Evolutionary conservation across 2,888 invertebrate genomes (phyloP).

Genomic region (Drosophila nigricruria): DNA sequence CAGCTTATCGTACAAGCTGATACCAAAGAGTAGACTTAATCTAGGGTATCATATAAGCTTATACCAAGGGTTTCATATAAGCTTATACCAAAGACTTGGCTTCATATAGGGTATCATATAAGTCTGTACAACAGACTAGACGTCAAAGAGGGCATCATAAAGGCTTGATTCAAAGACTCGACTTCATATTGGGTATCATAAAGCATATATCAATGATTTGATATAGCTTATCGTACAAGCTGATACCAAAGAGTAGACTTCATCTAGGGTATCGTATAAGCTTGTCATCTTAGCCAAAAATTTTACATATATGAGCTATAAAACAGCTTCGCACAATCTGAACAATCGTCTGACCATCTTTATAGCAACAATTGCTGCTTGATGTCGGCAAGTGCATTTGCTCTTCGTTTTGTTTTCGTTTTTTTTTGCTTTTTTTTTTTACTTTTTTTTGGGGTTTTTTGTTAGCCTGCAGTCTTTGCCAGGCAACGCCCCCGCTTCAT

Average conservation of each 20-base stretch:
- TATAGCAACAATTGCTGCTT: background rate
- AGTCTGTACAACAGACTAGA: background rate
- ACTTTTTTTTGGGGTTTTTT: background rate
- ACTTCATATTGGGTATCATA: background rate
- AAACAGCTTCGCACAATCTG: background rate
- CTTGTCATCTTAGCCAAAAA: too few relatives aligned
- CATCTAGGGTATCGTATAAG: background rate
- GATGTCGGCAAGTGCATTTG: conserved; percentile 3
- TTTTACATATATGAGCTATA: background rate
- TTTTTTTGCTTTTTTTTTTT: background rate
- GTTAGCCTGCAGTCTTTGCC: conserved; percentile 5
- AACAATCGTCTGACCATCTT: background rate
- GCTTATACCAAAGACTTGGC: background rate
- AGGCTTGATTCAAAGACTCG: too few relatives aligned
- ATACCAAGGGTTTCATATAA: background rate
- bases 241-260: background rate
- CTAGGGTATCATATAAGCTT: background rate
- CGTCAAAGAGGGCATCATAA: too few relatives aligned
- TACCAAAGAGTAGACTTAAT: too few relatives aligned
- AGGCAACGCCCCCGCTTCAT: conserved; percentile 17
- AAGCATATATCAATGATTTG: background rate
- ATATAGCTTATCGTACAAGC: background rate
- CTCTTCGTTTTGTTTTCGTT: background rate
- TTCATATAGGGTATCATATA: background rate
- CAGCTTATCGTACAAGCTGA: too few relatives aligned